Base-by-base conservation (phyloP, 2,888 invertebrate species). In the Griposia aprilina region DNA sequence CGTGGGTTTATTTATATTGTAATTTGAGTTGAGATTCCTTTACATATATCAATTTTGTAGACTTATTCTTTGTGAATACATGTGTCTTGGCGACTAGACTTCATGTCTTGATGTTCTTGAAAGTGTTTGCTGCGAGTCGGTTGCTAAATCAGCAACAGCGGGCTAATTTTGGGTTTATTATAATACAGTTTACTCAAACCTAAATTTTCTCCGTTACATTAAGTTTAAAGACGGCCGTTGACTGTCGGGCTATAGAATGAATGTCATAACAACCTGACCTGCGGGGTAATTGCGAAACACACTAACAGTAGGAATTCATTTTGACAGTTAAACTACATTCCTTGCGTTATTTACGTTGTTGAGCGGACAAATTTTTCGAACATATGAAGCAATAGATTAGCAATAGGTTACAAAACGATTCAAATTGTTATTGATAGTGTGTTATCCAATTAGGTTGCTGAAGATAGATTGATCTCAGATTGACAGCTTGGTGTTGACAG, bases 1-100 rank as follows among this genome's bases (percentile, higher is more conserved):
- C 30, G 23, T 48, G 36, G 41, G 45, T 83, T 66, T 69, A 66
- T 82, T 78, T 81, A 72, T 62, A 65, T 62, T 59, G 36, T 36
- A 62, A 66, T 72, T 36, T 71, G 15, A 68, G 48, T 66, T 67
- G 30, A 62, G 57, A 69, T 73, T 69, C 13, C n/a, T 30, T 48
- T 8, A 78, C 26, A 41, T 60, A 52, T 13, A 36, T 48, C 26
- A 17, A 52, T 66, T 2, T 50, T 65, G 10, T 13, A 11, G 15
- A 17, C 4, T 20, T 76, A 6, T 60, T 23, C 1, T 8, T 23
- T 76, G 17, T 15, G 17, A 45, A 45, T 65, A 2, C 30, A 36
- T 36, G 30, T 17, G 15, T 48, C 55, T n/a, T 17, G 30, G 23
- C 1, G 2, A 45, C 7, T 45, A 26, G 45, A 6, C 6, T 10